These are phyloP conservation scores for Neolamprologus modestus DNA, from an alignment of 2,113 vertebrate genomes.

Conservation along the genomic window DNA sequence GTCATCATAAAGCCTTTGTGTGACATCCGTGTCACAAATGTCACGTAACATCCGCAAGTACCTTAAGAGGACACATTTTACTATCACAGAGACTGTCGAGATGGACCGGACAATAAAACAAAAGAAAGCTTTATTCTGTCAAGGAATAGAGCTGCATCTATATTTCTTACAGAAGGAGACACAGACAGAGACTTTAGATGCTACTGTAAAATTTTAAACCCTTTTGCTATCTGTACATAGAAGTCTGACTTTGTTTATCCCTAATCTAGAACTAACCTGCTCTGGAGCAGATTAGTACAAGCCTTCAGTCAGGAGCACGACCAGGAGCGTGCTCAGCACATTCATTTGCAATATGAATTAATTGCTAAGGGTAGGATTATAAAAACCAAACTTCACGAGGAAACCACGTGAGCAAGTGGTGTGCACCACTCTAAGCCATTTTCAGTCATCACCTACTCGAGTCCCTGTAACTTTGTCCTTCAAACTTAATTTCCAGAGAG, in stretches of 20 bases:
- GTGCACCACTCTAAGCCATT: neutral
- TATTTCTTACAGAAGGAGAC: neutral
- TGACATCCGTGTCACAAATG: neutral
- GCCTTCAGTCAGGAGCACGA: accelerated
- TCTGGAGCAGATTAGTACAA: neutral
- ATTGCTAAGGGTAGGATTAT: neutral
- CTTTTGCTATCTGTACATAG: neutral
- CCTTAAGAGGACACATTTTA: neutral
- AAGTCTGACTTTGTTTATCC: neutral
- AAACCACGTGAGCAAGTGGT: neutral
- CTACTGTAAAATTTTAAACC: neutral
- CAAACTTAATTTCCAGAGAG: neutral
- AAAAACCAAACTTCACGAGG: neutral
- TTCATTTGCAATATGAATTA: neutral
- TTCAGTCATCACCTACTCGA: neutral
- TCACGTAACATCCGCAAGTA: neutral
- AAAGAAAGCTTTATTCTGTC: neutral
- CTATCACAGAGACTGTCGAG: neutral
- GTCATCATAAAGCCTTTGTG: neutral
- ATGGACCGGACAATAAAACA: neutral
- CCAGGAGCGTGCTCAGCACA: neutral
- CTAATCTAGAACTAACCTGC: neutral
- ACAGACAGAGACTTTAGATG: neutral
- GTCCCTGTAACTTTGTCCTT: neutral
- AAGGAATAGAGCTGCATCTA: neutral